A percentile compares a stretch with the other conserved stretches of the same genome.
Evolutionary conservation across 2,797 vertebrate genomes (phyloP).

Genomic region (Ficedula albicollis): DNA sequence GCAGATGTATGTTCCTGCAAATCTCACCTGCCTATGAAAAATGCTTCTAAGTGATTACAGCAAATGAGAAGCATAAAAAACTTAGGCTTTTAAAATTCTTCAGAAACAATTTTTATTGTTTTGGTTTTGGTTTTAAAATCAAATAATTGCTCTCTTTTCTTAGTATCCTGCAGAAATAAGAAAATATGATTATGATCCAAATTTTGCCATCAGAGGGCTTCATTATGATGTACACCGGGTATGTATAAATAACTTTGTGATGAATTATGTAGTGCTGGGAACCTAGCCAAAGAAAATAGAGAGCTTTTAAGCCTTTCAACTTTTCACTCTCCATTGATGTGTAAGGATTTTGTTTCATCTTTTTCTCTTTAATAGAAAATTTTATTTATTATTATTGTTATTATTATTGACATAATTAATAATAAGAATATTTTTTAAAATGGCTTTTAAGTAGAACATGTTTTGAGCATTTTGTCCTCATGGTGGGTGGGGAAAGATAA

Average conservation of each 20-base stretch:
- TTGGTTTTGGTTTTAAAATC: background rate
- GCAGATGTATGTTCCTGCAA: background rate
- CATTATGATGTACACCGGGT: slow-evolving; percentile 99
- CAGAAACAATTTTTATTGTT: background rate
- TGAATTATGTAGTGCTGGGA: background rate
- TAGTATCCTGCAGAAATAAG: slow-evolving; percentile 92
- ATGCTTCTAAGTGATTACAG: background rate
- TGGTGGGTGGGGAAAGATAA: background rate
- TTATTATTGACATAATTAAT: background rate
- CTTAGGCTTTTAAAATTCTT: background rate
- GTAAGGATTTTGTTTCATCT: background rate
- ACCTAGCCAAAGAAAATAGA: background rate
- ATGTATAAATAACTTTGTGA: slow-evolving; percentile 40
- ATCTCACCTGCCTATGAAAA: background rate
- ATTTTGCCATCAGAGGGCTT: slow-evolving; percentile 94
- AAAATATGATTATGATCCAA: slow-evolving; percentile 91
- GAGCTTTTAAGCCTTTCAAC: background rate
- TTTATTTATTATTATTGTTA: background rate
- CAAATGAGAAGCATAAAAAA: background rate
- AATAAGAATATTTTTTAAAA: background rate
- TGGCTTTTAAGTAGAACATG: background rate
- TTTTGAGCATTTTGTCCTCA: background rate
- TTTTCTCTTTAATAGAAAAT: background rate
- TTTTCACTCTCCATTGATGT: background rate
- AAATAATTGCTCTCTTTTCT: background rate